Evolutionary conservation across 2,888 invertebrate species (phyloP).

Genomic region (Ypsolopha scabrella): DNA sequence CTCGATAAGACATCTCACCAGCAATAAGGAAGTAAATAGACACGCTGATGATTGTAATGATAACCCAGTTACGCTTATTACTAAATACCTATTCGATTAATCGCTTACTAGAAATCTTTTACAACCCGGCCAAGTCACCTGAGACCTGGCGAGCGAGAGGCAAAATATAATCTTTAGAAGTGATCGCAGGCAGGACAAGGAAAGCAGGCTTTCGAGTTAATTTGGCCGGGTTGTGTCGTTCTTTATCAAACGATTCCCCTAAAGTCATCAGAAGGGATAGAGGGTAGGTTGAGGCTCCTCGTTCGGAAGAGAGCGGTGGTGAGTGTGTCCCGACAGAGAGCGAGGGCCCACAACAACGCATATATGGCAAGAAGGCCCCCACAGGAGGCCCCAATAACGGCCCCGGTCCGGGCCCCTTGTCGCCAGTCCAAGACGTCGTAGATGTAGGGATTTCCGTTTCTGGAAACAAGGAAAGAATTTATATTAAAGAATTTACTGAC

Average conservation of each 20-base stretch:
- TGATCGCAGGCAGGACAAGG: too few relatives aligned
- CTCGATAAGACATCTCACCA: too few relatives aligned
- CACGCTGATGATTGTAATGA: too few relatives aligned
- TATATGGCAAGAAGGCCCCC: conserved; percentile 35
- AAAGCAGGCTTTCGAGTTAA: background rate
- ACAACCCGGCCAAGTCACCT: too few relatives aligned
- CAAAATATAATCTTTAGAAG: too few relatives aligned
- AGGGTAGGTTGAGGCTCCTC: conserved; percentile 33
- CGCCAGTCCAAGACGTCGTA: conserved; percentile 85
- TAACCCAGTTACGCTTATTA: too few relatives aligned
- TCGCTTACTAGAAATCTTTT: too few relatives aligned
- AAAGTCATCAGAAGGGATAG: conserved; percentile 9
- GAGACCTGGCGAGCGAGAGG: too few relatives aligned
- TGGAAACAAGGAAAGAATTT: conserved; percentile 25
- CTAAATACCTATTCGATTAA: too few relatives aligned
- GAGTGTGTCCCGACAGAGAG: conserved; percentile 34
- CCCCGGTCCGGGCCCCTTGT: conserved; percentile 69
- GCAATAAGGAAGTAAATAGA: too few relatives aligned
- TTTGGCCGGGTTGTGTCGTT: background rate
- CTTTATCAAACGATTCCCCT: background rate
- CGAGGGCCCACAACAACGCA: conserved; percentile 29
- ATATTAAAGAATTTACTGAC: too few relatives aligned
- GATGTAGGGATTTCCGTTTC: conserved; percentile 75
- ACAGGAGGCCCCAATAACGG: conserved; percentile 37
- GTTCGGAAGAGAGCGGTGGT: conserved; percentile 30